Conservation (phyloP, 2,888 invertebrate genomes). For the Rhaphigaster nebulosa region DNA sequence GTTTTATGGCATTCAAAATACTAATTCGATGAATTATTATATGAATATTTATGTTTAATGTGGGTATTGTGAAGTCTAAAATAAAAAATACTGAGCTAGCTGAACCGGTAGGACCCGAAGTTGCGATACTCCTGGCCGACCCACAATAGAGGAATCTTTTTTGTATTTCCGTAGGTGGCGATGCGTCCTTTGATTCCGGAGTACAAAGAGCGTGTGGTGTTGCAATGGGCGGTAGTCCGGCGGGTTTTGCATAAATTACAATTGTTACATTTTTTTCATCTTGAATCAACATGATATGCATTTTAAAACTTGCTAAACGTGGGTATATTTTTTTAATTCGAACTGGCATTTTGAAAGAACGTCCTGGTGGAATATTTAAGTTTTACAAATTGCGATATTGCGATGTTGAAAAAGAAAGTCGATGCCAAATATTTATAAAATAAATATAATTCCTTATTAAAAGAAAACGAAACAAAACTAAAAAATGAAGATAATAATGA, state of each 20-base stretch:
- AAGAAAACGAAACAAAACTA: too few species aligned
- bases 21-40: not conserved
- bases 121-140: not conserved
- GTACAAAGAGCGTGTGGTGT: not conserved
- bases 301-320: not conserved
- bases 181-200: constrained; percentile 15
- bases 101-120: not conserved
- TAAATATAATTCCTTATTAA: too few species aligned
- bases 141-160: constrained; percentile 15
- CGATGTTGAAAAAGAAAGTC: too few species aligned
- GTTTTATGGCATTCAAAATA: too few species aligned
- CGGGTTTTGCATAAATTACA: not conserved
- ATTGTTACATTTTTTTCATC: not conserved
- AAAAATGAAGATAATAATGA: too few species aligned
- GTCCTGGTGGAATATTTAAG: too few species aligned
- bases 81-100: not conserved
- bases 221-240: not conserved
- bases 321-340: too few species aligned
- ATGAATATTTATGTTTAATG: not conserved
- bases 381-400: too few species aligned
- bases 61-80: not conserved
- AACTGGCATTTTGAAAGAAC: too few species aligned
- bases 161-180: constrained; percentile 40
- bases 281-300: not conserved
- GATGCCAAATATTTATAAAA: too few species aligned